Evolutionary conservation across 1,140 invertebrate species (phyloP).

Genomic region (Hormaphis cornu): DNA sequence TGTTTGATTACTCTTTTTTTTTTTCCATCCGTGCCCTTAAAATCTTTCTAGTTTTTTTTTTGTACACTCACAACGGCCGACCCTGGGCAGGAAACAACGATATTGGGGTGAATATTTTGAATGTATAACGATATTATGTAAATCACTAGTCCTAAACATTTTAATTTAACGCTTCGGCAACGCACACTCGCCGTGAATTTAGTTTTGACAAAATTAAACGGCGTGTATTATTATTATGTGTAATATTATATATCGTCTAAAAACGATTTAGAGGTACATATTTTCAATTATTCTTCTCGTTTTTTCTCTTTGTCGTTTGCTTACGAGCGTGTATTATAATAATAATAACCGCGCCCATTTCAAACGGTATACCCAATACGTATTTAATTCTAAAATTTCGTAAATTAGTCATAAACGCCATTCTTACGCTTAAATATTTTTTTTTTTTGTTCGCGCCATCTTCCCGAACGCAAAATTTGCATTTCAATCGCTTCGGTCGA

Average conservation of each 20-base stretch:
- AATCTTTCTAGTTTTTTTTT: constrained; percentile 5
- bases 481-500: constrained; percentile 7
- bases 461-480: background rate
- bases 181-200: background rate
- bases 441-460: constrained; percentile 4
- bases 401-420: background rate
- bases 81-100: constrained; percentile 17
- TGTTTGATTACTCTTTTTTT: constrained; percentile 22
- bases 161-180: constrained; percentile 28
- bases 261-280: too few relatives aligned
- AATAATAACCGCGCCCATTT: background rate
- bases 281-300: too few relatives aligned
- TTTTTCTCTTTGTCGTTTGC: too few relatives aligned
- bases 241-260: too few relatives aligned
- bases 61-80: background rate
- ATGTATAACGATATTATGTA: background rate
- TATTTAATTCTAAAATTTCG: background rate
- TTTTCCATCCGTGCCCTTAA: background rate
- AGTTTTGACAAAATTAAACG: background rate
- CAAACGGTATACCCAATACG: background rate
- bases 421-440: background rate
- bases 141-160: constrained; percentile 28
- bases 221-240: too few relatives aligned
- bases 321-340: background rate
- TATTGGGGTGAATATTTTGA: constrained; percentile 27